A percentile compares a stretch with the other conserved stretches of the same genome.
Conservation (phyloP, 2,888 invertebrate species). For the Lycia hirtaria region DNA sequence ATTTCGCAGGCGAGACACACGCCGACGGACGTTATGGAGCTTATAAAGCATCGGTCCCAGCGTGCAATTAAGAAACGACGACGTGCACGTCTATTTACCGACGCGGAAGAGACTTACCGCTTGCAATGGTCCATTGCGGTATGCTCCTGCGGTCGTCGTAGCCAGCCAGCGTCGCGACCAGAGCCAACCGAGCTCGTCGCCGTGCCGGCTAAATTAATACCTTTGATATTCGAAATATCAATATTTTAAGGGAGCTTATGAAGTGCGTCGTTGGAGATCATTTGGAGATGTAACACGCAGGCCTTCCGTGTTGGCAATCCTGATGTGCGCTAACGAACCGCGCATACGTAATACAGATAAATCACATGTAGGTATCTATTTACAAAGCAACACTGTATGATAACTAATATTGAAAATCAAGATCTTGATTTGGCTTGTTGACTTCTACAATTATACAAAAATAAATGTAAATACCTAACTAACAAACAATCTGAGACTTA, state of each 20-base stretch:
- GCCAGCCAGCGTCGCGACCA: conserved; percentile 49
- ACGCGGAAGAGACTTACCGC: conserved; percentile 81
- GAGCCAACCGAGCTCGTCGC: conserved; percentile 74
- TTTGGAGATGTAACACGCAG: conserved; percentile 63
- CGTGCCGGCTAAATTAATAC: conserved; percentile 78
- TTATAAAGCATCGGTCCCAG: conserved; percentile 82
- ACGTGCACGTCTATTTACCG: conserved; percentile 80
- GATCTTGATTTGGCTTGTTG: not conserved
- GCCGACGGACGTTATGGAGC: conserved; percentile 82
- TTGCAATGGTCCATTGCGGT: conserved; percentile 79
- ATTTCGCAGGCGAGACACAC: conserved; percentile 80
- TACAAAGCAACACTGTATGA: conserved; percentile 38
- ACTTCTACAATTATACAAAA: too few species aligned
- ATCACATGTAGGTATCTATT: conserved; percentile 49
- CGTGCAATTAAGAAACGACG: conserved; percentile 84
- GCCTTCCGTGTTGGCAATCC: conserved; percentile 78
- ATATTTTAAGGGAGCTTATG: conserved; percentile 80
- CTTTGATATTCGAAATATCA: conserved; percentile 83
- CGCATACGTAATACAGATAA: conserved; percentile 56
- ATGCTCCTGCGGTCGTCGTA: conserved; percentile 58
- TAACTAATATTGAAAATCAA: conserved; percentile 7
- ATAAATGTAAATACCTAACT: too few species aligned
- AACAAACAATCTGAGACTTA: too few species aligned
- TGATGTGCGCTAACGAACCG: conserved; percentile 67
- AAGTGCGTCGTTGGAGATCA: conserved; percentile 70